phyloP scores from a whole-genome alignment of 2,888 invertebrate genomes.

The Cosmia pyralina region DNA sequence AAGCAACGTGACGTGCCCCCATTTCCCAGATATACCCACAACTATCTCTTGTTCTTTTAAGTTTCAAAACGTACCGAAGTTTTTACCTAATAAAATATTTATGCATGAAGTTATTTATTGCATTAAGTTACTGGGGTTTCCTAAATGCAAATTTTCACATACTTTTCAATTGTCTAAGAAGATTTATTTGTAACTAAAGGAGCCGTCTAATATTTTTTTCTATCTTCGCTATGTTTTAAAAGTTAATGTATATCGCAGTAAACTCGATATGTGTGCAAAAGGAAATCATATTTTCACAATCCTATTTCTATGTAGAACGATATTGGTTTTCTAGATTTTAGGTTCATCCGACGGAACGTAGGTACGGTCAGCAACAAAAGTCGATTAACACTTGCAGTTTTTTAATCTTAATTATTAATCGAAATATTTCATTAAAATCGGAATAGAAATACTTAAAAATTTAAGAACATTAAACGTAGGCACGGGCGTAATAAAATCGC shows the following conservation, averaged over 20 bases:
- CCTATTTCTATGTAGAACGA: constrained; percentile 28
- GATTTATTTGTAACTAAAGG: not conserved
- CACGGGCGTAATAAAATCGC: too few species aligned
- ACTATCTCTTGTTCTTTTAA: constrained; percentile 20
- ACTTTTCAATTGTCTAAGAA: not conserved
- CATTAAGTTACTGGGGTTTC: not conserved
- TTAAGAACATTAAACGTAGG: too few species aligned
- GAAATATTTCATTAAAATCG: too few species aligned
- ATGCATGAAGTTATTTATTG: too few species aligned
- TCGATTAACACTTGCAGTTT: too few species aligned
- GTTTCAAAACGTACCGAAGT: not conserved
- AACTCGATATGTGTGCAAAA: constrained; percentile 25
- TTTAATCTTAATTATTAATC: too few species aligned
- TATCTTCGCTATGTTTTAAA: not conserved
- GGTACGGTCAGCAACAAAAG: too few species aligned
- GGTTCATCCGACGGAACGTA: constrained; percentile 13
- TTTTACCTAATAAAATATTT: not conserved
- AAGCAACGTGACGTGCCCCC: constrained; percentile 33
- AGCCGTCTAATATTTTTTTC: not conserved
- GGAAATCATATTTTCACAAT: constrained; percentile 45
- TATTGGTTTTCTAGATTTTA: constrained; percentile 43
- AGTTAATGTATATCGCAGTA: constrained; percentile 18
- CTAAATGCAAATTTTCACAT: not conserved
- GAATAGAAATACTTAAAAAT: too few species aligned
- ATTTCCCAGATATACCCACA: constrained; percentile 20